Evolutionary conservation across 2,888 invertebrate genomes (phyloP), one percentile per base, ranked within the genome.

Genomic region (Allolobophora icterica): DNA sequence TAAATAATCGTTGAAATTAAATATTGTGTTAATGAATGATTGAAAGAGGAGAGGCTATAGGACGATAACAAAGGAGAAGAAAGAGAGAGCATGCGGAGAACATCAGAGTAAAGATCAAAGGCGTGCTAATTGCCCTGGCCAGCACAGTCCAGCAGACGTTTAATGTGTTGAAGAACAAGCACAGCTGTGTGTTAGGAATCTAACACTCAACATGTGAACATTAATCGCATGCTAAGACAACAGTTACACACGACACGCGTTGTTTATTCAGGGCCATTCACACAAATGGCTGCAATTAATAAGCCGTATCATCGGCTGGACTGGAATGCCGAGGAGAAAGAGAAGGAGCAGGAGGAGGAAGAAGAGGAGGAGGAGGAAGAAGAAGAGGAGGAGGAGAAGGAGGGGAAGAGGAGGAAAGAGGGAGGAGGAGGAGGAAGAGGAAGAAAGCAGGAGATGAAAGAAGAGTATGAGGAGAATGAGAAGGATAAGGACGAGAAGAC

Each of bases 171-270:
- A n/a, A n/a, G 71, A 30, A n/a, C n/a, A 71, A 1, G 71, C 71
- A n/a, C n/a, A n/a, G 71, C 5, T n/a, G 71, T 30, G 71, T 30
- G 71, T 71, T 71, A 71, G 30, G 71, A 71, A 71, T 71, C 30
- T n/a, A 71, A n/a, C 71, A 71, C 71, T 71, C 71, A n/a, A 52
- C 52, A 52, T 17, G 30, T n/a, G 71, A n/a, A 71, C 71, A 71
- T 71, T 71, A 71, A 71, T n/a, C 71, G n/a, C 71, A n/a, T 71
- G 71, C n/a, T 71, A n/a, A 71, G 71, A 71, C 71, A 71, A 71
- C 71, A 71, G 13, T 8, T 8, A 71, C 30, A 71, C 71, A 17
- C 71, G 30, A 30, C 71, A n/a, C 6, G 11, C 71, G n/a, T n/a
- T 71, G 71, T 71, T 71, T 71, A 71, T 71, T 71, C n/a, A 71